A percentile compares a stretch with the other conserved stretches of the same genome.
phyloP scores from a whole-genome alignment of 2,888 invertebrate species.

The Meghimatium bilineatum region DNA sequence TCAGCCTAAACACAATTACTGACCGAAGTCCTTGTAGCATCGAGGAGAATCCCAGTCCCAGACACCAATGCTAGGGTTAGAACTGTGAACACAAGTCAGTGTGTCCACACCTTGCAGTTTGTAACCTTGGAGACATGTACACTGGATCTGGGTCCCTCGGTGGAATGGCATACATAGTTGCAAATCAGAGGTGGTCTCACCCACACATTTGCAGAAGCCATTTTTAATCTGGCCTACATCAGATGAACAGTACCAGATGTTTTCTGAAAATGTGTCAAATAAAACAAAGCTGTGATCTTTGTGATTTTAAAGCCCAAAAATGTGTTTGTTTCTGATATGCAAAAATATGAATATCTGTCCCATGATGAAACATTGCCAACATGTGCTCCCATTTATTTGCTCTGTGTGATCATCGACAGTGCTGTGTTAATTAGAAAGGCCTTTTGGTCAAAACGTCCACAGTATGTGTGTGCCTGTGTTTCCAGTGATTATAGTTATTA shows the following conservation, averaged over 20 bases:
- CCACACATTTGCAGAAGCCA: constrained; percentile 64
- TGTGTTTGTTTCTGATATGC: too few relatives aligned
- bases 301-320: too few relatives aligned
- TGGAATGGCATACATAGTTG: constrained; percentile 63
- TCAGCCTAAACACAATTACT: neutral
- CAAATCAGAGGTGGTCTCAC: constrained; percentile 55
- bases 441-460: too few relatives aligned
- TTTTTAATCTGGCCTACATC: constrained; percentile 57
- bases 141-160: constrained; percentile 62
- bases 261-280: constrained; percentile 52
- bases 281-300: neutral
- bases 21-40: constrained; percentile 37
- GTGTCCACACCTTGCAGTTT: constrained; percentile 58
- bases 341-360: too few relatives aligned
- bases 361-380: too few relatives aligned
- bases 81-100: constrained; percentile 58
- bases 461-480: too few relatives aligned
- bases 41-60: constrained; percentile 44
- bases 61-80: constrained; percentile 33
- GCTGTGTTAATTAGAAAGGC: too few relatives aligned
- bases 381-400: too few relatives aligned
- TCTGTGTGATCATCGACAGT: too few relatives aligned
- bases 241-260: constrained; percentile 58
- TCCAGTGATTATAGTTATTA: too few relatives aligned
- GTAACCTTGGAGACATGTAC: constrained; percentile 64